Percentiles rank a stretch among this genome's conserved stretches.
phyloP scores from a whole-genome alignment of 2,113 vertebrate species.

The Carlito syrichta region DNA sequence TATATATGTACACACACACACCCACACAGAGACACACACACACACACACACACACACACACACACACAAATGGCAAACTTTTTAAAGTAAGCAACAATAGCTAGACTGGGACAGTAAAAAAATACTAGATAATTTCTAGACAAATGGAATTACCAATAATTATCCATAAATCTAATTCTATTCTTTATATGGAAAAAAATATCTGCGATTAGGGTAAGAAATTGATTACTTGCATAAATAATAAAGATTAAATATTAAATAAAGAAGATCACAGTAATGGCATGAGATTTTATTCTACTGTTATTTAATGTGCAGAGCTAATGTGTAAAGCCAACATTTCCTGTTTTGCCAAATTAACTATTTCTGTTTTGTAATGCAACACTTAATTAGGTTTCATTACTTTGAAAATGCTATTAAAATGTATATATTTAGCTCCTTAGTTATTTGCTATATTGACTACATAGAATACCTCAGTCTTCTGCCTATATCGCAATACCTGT shows the following conservation, averaged over 20 bases:
- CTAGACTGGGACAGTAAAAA: not conserved
- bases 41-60: not conserved
- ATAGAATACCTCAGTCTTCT: not conserved
- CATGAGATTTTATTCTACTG: not conserved
- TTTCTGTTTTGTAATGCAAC: not conserved
- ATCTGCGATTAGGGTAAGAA: not conserved
- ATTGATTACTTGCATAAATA: not conserved
- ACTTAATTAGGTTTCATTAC: not conserved
- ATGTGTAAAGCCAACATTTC: not conserved
- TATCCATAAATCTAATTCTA: not conserved
- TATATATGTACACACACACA: not conserved
- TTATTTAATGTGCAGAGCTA: not conserved
- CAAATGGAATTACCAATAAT: not conserved
- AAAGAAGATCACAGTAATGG: not conserved
- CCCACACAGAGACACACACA: too few relatives aligned
- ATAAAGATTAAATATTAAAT: not conserved
- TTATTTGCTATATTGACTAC: not conserved
- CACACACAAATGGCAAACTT: not conserved
- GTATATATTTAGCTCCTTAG: not conserved
- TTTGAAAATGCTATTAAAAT: not conserved
- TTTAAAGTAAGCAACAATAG: not conserved
- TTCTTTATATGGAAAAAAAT: not conserved
- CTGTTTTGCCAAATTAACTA: not conserved
- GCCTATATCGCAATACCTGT: not conserved
- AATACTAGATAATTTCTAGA: not conserved